phyloP scores from a whole-genome alignment of 2,797 vertebrate species.

The Erethizon dorsatum region DNA sequence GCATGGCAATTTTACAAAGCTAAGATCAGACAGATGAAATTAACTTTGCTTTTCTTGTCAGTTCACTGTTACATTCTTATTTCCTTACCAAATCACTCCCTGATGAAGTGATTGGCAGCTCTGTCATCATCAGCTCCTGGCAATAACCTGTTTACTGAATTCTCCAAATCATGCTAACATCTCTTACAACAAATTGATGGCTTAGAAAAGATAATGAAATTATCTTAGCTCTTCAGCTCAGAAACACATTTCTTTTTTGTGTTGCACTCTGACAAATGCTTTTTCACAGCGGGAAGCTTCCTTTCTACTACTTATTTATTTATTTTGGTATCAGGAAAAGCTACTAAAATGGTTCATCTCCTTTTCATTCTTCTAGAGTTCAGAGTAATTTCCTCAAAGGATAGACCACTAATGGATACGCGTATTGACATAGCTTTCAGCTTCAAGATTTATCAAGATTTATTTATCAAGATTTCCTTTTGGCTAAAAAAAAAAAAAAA shows the following conservation, averaged over 20 bases:
- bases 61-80: not conserved
- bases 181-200: constrained; percentile 19
- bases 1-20: constrained; percentile 56
- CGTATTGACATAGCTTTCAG: constrained; percentile 24
- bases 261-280: not conserved
- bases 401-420: not conserved
- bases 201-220: constrained; percentile 57
- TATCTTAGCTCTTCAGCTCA: constrained; percentile 44
- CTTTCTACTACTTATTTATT: not conserved
- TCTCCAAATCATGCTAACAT: constrained; percentile 35
- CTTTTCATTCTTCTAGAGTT: not conserved
- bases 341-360: not conserved
- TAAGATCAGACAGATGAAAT: constrained; percentile 52
- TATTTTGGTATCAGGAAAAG: not conserved
- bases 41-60: constrained; percentile 57
- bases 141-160: constrained; percentile 2
- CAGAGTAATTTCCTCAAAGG: constrained; percentile 11
- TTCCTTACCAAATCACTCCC: not conserved
- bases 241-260: constrained; percentile 33
- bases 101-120: constrained; percentile 12
- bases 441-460: not conserved
- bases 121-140: constrained; percentile 40
- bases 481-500: too few species aligned
- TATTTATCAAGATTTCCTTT: constrained; percentile 1
- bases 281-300: not conserved